These are phyloP conservation scores for Mormyrus hasselquistii DNA, from an alignment of 2,797 vertebrate species.

Conservation along the genomic window DNA sequence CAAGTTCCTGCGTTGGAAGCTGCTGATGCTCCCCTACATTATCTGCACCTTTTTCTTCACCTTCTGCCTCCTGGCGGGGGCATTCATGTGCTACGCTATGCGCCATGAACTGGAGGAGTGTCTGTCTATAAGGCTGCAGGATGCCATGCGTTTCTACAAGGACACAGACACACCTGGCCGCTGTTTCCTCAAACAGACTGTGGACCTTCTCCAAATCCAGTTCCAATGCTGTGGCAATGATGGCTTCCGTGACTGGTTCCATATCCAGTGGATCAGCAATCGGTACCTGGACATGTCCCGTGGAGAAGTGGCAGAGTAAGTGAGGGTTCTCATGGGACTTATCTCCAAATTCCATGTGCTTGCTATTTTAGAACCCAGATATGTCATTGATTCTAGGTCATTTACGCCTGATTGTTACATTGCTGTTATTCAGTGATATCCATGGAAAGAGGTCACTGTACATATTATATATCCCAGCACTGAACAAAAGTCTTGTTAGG, in stretches of 20 bases:
- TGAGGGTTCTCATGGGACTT: conserved; percentile 28
- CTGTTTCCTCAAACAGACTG: conserved; percentile 70
- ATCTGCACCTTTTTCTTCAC: conserved; percentile 78
- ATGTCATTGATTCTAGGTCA: not conserved
- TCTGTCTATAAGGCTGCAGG: conserved; percentile 65
- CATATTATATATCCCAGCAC: not conserved
- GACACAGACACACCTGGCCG: conserved; percentile 78
- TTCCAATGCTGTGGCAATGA: conserved; percentile 81
- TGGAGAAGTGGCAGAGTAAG: conserved; percentile 73
- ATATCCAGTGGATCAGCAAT: conserved; percentile 79
- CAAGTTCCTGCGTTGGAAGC: conserved; percentile 78
- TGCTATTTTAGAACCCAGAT: not conserved
- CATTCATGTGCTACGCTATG: conserved; percentile 74
- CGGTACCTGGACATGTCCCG: conserved; percentile 77
- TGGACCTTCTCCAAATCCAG: conserved; percentile 77
- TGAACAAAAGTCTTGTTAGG: not conserved
- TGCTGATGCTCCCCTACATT: conserved; percentile 78
- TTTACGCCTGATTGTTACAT: not conserved
- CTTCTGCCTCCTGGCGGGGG: conserved; percentile 71
- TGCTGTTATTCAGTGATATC: not conserved
- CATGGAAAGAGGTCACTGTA: not conserved
- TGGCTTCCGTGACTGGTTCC: conserved; percentile 79
- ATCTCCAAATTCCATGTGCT: not conserved
- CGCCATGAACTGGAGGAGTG: conserved; percentile 70
- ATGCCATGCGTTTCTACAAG: conserved; percentile 75